Evolutionary conservation across 2,888 invertebrate genomes (phyloP), one percentile per base, ranked within the genome.

Genomic region (Tanaodytes sp.): DNA sequence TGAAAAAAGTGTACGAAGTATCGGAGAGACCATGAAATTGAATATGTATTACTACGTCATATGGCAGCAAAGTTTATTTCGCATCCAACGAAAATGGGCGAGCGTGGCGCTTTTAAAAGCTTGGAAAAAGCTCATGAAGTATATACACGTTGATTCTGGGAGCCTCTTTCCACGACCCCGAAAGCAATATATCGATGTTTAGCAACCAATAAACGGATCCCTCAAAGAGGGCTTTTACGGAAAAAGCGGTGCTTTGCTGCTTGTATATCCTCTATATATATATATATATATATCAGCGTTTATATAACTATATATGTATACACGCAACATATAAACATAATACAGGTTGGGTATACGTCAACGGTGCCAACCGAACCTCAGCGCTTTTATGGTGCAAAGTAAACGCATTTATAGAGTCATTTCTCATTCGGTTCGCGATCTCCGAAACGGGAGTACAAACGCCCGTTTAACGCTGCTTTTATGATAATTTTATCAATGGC

Each of bases 141-240:
- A 73, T 72, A 75, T 62, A 72, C 72, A 66, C 67, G 72, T 51
- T 39, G 43, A 55, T 61, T 39, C 71, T 62, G 61, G 72, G 59
- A 49, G 40, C 62, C 79, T 77, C 79, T 80, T 79, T 79, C 78
- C 77, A 75, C 75, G 73, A 76, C 75, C 74, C 77, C 75, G 76
- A 81, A 81, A 81, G 84, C 84, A 83, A 84, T 84, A 83, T 83
- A 84, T 84, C 80, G 84, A 83, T 84, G 84, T 84, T 84, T 84
- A 84, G 84, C 84, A 84, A 84, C 84, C 84, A 84, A 84, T 84
- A 84, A 84, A 84, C 81, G 82, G 82, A 82, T 84, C 82, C 80
- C 79, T 84, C 83, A 83, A 84, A 83, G 84, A 82, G 83, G 77
- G 82, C 82, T 84, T 84, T 84, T 81, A 83, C 80, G 78, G 77